Evolutionary conservation across 2,888 invertebrate species (phyloP), one percentile per base, ranked within the genome.

Genomic region (Oligia fasciuncula): DNA sequence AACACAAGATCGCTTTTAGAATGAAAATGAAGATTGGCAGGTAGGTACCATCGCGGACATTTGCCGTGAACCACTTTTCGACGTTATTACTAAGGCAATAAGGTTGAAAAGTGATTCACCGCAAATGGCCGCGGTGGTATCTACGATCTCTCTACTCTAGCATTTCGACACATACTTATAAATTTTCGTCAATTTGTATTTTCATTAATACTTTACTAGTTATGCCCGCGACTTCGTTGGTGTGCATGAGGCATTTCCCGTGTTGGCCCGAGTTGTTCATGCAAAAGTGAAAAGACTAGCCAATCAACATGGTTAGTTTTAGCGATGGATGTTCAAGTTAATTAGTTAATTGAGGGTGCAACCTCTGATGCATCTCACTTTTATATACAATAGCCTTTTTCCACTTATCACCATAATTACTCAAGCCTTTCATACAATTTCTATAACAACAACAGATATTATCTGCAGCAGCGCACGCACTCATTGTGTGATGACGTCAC

Each of bases 401-500:
- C 43, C 29, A 29, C 29, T 29, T 40, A 70, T 51, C 51, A 46
- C 46, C 14, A 67, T 54, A 82, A 69, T 69, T 49, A 81, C 43
- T 35, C 43, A 46, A 60, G 60, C 77, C 35, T 82, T 76, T 66
- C 71, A 83, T 54, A 77, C 11, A 70, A 70, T 82, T 83, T 77
- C 73, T 73, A 83, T 70, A 77, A 60, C 23, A 82, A 70, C 23
- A 77, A 70, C 62, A 51, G 83, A 83, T 84, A 80, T 46, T 60
- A 84, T 84, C 84, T 62, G 54, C 46, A 70, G 65, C 60, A 43
- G 60, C 62, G 14, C 67, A 69, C 74, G 80, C 67, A 83, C 46
- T 70, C 73, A 71, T 63, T 54, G 76, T 65, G 49, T 9, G 29
- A 63, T 84, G 85, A 80, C 84, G 74, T 77, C 81, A 84, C 49